Evolutionary conservation across 2,113 vertebrate species (phyloP).

Genomic region (Pipra filicauda): DNA sequence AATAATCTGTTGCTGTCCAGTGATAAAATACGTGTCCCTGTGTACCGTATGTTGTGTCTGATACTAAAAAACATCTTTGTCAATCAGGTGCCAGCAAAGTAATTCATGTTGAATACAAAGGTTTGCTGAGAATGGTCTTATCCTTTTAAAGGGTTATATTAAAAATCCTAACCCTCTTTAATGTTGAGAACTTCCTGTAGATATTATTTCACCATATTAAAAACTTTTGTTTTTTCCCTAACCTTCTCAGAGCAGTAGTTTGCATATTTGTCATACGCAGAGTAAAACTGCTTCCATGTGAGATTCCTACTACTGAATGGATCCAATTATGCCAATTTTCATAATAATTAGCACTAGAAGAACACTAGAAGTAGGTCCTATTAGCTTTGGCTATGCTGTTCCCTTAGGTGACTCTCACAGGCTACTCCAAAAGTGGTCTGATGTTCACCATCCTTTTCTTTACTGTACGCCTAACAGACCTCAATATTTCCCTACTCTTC

Average conservation of each 20-base stretch:
- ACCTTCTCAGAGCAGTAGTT: background rate
- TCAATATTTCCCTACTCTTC: fast-evolving
- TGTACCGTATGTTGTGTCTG: background rate
- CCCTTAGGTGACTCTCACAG: background rate
- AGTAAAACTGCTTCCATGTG: background rate
- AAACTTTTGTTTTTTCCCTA: slow-evolving; percentile 5
- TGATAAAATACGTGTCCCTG: slow-evolving; percentile 42
- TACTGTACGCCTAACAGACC: background rate
- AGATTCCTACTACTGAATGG: background rate
- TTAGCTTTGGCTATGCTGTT: background rate
- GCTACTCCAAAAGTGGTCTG: background rate
- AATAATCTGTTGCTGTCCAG: slow-evolving; percentile 47
- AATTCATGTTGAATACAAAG: slow-evolving; percentile 4
- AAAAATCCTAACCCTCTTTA: slow-evolving; percentile 11
- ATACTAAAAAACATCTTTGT: slow-evolving; percentile 7
- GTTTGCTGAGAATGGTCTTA: background rate
- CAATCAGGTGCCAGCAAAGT: slow-evolving; percentile 8
- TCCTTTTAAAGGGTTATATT: slow-evolving; percentile 28
- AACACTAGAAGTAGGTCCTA: background rate
- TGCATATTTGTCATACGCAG: background rate
- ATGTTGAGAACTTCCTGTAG: background rate
- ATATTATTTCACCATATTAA: slow-evolving; percentile 16
- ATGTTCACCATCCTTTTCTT: background rate
- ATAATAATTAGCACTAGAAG: background rate
- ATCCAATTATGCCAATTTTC: background rate